Evolutionary conservation across 2,113 vertebrate genomes (phyloP).

Genomic region (Perca fluviatilis): DNA sequence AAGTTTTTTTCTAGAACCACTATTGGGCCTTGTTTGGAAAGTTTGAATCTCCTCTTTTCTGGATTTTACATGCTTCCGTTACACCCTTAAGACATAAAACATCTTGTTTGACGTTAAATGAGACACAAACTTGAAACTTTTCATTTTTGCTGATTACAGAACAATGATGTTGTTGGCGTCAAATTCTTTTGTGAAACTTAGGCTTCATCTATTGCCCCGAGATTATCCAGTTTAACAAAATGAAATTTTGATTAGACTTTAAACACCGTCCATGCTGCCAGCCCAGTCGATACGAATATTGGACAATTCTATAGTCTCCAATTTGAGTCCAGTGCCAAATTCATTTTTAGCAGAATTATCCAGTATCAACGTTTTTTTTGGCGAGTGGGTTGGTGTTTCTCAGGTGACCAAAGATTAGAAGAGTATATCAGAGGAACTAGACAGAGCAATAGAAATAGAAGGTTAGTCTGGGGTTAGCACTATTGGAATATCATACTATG

Average conservation of each 20-base stretch:
- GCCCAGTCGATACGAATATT: constrained; percentile 42
- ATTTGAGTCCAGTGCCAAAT: background rate
- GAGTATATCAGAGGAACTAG: background rate
- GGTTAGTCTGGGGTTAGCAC: background rate
- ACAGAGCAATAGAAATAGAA: background rate
- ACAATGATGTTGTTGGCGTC: background rate
- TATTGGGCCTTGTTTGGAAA: constrained; percentile 24
- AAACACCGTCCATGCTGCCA: constrained; percentile 21
- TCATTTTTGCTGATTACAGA: background rate
- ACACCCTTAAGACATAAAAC: background rate
- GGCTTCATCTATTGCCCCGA: background rate
- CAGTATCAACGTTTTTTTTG: constrained; percentile 40
- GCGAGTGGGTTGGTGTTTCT: constrained; percentile 31
- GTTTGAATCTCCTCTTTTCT: background rate
- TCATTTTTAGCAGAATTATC: constrained; percentile 14
- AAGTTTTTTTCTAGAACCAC: background rate
- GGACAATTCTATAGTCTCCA: constrained; percentile 28
- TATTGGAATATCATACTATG: background rate
- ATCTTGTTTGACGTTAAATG: background rate
- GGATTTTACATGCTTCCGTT: background rate
- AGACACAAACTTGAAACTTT: constrained; percentile 13
- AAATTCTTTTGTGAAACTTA: background rate
- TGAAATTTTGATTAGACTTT: background rate
- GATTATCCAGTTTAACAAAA: background rate
- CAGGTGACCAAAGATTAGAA: background rate